phyloP scores from a whole-genome alignment of 2,113 vertebrate species.

The Cygnus atratus region DNA sequence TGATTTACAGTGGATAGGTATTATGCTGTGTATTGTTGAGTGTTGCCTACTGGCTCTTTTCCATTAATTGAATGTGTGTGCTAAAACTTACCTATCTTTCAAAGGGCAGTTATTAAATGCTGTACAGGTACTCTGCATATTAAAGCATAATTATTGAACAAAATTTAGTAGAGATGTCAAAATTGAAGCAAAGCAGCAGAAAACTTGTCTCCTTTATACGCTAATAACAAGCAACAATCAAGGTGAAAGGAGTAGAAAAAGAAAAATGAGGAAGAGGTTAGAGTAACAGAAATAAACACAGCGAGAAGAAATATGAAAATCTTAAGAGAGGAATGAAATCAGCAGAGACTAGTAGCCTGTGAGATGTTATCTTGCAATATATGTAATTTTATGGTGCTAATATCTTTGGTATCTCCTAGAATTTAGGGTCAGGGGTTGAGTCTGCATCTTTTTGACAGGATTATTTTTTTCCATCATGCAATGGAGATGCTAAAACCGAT shows the following conservation, averaged over 20 bases:
- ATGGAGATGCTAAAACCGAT: slow-evolving; percentile 51
- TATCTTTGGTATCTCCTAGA: slow-evolving; percentile 19
- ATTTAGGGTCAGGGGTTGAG: slow-evolving; percentile 15
- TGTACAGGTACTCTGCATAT: not conserved
- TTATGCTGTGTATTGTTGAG: slow-evolving; percentile 22
- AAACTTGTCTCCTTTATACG: not conserved
- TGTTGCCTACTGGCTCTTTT: slow-evolving; percentile 21
- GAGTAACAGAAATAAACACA: not conserved
- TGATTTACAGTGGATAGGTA: slow-evolving; percentile 39
- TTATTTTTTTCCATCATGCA: slow-evolving; percentile 1
- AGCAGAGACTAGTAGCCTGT: not conserved
- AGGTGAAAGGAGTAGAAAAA: not conserved
- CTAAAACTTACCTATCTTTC: slow-evolving; percentile 16
- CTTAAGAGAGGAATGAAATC: not conserved
- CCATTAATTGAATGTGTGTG: slow-evolving; percentile 31
- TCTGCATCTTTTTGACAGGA: slow-evolving; percentile 39
- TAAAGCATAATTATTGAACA: not conserved
- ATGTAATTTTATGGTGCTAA: slow-evolving; percentile 50
- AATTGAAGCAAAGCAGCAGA: not conserved
- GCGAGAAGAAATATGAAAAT: slow-evolving; percentile 12
- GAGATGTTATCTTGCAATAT: slow-evolving; percentile 13
- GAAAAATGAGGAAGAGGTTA: not conserved
- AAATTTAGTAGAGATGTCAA: not conserved
- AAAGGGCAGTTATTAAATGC: not conserved
- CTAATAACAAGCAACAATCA: not conserved